Conservation (phyloP, 2,797 vertebrate genomes). For the Parambassis ranga region DNA sequence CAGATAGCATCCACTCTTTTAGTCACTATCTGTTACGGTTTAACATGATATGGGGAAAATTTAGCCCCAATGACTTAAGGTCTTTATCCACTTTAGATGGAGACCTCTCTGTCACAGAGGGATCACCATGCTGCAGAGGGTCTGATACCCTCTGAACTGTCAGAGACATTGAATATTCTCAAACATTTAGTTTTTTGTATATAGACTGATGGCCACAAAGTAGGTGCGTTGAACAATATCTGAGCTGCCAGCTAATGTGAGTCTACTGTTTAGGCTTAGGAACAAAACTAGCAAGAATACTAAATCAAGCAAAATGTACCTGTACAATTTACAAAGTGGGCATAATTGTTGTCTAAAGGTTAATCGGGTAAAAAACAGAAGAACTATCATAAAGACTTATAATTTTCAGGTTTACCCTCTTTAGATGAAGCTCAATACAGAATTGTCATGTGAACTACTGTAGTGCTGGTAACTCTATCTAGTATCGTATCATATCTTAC, state of each 20-base stretch:
- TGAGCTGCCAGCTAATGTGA: conserved; percentile 51
- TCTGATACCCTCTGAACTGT: conserved; percentile 18
- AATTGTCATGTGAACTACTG: conserved; percentile 40
- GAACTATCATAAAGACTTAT: no score
- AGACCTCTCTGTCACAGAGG: conserved; percentile 15
- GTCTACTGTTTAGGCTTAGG: conserved; percentile 17
- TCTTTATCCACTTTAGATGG: conserved; percentile 79
- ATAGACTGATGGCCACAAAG: conserved; percentile 32
- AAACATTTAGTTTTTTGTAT: conserved; percentile 42
- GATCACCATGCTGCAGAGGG: conserved; percentile 17
- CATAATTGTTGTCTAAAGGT: no score
- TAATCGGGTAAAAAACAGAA: no score
- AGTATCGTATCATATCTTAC: conserved; percentile 46
- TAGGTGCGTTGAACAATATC: conserved; percentile 59
- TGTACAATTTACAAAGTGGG: background rate
- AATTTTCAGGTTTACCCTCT: no score
- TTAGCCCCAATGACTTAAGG: conserved; percentile 71
- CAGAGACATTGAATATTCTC: conserved; percentile 17
- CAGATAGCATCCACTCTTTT: conserved; percentile 38
- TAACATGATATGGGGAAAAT: conserved; percentile 70
- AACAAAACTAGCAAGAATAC: conserved; percentile 3
- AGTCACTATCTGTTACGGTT: conserved; percentile 76
- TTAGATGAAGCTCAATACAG: conserved; percentile 21
- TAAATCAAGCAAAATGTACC: background rate
- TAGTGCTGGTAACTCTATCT: conserved; percentile 55